Evolutionary conservation across 1,140 invertebrate genomes (phyloP), one percentile per base, ranked within the genome.

Genomic region (Lucilia sericata): DNA sequence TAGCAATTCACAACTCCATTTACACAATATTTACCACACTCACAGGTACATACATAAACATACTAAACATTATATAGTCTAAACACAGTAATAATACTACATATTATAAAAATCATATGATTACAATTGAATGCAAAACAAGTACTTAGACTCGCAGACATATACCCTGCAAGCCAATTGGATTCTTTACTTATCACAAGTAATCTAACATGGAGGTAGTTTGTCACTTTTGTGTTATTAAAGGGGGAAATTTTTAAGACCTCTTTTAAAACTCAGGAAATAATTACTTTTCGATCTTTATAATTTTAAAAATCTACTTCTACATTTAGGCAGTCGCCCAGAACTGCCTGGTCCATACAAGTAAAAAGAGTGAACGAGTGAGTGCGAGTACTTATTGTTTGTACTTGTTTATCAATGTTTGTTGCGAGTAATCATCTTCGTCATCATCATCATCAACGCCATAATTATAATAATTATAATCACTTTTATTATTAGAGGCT

Each of bases 21-120:
- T 60, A 60, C 14, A 60, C 55, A 60, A 60, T 60, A 60, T 60
- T 60, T 60, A 60, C n/a, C 55, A n/a, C n/a, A 60, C 55, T n/a
- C 7, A 17, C 55, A 60, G 14, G 13, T 7, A n/a, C 51, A 55
- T 55, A 55, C 51, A 60, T n/a, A 60, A 17, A 60, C n/a, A n/a
- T n/a, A 60, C 14, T n/a, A 60, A 0, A 60, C 5, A 17, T 60
- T 60, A 7, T n/a, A 60, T n/a, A n/a, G 13, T 17, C 42, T 60
- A 60, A 12, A 60, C 25, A 60, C 17, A 60, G 14, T 60, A 60
- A 60, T 14, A 60, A 60, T 60, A 60, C 13, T n/a, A 30, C 3
- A 30, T 30, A 30, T 17, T 17, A n/a, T 60, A 60, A n/a, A 17
- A 60, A 17, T 60, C 8, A n/a, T 60, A 60, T 60, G 55, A 7